These are phyloP conservation scores for Phyllostomus hastatus DNA, from an alignment of 2,113 vertebrate genomes.

Conservation along the genomic window DNA sequence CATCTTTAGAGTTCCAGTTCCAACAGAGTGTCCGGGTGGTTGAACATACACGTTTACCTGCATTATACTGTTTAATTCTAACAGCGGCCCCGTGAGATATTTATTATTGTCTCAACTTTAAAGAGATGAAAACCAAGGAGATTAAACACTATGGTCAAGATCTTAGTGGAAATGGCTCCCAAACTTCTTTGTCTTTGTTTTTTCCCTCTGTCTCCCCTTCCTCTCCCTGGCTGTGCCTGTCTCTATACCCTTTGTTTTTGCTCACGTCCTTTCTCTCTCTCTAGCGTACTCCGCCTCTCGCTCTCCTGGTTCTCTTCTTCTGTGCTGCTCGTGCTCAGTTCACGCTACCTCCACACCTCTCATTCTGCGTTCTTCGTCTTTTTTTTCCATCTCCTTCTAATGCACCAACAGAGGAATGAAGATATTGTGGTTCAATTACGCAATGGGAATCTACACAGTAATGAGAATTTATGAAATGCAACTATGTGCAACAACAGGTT, in stretches of 20 bases:
- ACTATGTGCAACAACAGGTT: not conserved
- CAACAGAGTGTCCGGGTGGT: not conserved
- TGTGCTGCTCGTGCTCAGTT: not conserved
- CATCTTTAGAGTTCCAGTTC: not conserved
- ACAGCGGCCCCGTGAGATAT: not conserved
- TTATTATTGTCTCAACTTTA: not conserved
- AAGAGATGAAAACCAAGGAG: not conserved
- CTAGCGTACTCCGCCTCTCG: not conserved
- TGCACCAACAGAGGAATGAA: not conserved
- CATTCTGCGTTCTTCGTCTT: not conserved
- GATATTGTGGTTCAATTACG: not conserved
- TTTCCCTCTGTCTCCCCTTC: not conserved
- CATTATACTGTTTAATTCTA: not conserved
- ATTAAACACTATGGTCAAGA: not conserved
- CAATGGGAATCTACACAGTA: not conserved
- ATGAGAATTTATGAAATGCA: not conserved
- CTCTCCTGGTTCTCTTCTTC: not conserved
- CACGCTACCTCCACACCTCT: not conserved
- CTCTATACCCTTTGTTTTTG: not conserved
- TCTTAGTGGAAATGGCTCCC: not conserved
- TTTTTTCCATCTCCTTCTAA: not conserved
- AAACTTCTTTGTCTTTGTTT: not conserved
- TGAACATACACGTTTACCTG: not conserved
- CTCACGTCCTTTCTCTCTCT: not conserved
- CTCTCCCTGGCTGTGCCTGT: not conserved